Base-by-base conservation (phyloP, 2,797 vertebrate genomes). In the Valencia hispanica region DNA sequence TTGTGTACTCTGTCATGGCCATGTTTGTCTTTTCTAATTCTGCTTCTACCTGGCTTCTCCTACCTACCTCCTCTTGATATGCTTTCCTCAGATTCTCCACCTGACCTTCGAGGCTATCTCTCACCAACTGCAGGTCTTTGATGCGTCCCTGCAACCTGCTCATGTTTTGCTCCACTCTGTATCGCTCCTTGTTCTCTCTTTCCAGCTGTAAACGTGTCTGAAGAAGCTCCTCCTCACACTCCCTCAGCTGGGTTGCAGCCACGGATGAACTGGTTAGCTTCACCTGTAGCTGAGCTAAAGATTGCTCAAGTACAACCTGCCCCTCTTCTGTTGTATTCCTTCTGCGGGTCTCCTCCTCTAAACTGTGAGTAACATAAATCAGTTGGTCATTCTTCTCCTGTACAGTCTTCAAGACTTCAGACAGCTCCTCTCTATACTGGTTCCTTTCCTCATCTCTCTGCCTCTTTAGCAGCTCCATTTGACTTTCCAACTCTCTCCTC, bases 371-470 rank as follows among this genome's bases (percentile, higher is more conserved):
- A 65, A 97, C 70, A 63, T 95, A 95, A 72, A 94, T 94, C 22
- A 98, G 94, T 90, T 97, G 96, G 72, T 94, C 95, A 74, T 85
- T 96, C 88, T 96, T 97, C 48, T 98, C 97, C 85, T 97, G 94
- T 84, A 98, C 95, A 0, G 91, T 95, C 82, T 95, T 96, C 75
- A 93, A 95, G 47, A 95, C 92, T 59, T 96, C 95, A 9, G 95
- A 95, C 15, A 97, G 92, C 0, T 97, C 95, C 82, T 96, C 96
- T 81, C 94, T 96, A 53, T 96, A 94, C 32, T 93, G 89, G 71
- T 89, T 73, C 20, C 84, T 95, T 81, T 97, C 95, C 32, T 97
- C 96, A 0, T 93, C 92, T 73, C 94, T 96, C 89, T 97, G 94
- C 85, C 92, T 95, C 5, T 92, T 94, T 74, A 98, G 89, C 66